These are phyloP conservation scores for Pipistrellus pygmaeus DNA, from an alignment of 2,797 vertebrate genomes.

Conservation along the genomic window DNA sequence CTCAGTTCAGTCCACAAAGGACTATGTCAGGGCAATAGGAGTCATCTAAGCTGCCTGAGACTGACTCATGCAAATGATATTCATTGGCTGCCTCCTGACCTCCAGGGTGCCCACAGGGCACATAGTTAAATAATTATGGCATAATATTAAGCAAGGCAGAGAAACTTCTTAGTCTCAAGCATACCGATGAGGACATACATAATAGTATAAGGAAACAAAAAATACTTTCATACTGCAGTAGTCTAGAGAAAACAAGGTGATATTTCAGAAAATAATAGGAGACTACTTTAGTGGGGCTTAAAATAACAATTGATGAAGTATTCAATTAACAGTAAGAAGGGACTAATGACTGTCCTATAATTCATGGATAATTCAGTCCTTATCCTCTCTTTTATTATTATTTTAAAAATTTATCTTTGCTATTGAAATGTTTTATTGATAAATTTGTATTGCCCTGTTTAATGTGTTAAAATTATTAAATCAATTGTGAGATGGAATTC, in stretches of 20 bases:
- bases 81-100: background rate
- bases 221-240: background rate
- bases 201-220: background rate
- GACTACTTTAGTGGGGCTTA: background rate
- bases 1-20: background rate
- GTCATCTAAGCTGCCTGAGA: background rate
- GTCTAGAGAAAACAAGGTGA: background rate
- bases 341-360: background rate
- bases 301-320: background rate
- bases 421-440: conserved; percentile 16
- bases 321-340: background rate
- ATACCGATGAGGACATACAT: background rate
- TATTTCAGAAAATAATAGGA: background rate
- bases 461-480: background rate
- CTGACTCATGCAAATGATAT: background rate
- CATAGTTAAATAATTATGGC: background rate
- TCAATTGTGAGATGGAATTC: background rate
- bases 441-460: background rate
- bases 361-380: background rate
- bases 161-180: background rate
- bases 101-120: accelerated
- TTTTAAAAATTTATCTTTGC: no score
- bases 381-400: no score
- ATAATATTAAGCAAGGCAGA: background rate
- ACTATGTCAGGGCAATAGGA: background rate